These are phyloP conservation scores for Lycaon pictus DNA, from an alignment of 2,113 vertebrate genomes.

Conservation along the genomic window DNA sequence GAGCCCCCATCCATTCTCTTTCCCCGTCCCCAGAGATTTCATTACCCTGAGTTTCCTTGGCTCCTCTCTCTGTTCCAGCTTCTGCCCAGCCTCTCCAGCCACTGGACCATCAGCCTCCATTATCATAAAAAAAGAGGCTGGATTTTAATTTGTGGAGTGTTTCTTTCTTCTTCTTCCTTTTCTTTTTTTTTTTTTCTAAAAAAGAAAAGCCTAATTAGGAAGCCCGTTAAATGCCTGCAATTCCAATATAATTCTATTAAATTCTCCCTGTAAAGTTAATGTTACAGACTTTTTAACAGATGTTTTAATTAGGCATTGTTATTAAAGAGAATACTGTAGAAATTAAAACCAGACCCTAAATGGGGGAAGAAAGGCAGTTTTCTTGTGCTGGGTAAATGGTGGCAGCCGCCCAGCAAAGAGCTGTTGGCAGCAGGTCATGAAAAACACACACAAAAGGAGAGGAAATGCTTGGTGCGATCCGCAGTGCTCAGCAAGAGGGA, in stretches of 20 bases:
- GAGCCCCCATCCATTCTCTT: neutral
- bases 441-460: conserved; percentile 74
- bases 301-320: conserved; percentile 94
- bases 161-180: conserved; percentile 85
- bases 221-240: conserved; percentile 90
- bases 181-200: conserved; percentile 83
- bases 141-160: conserved; percentile 85
- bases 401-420: conserved; percentile 85
- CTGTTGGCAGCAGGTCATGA: conserved; percentile 87
- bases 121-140: conserved; percentile 86
- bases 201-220: conserved; percentile 90
- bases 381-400: conserved; percentile 84
- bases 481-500: conserved; percentile 83
- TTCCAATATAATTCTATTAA: conserved; percentile 93
- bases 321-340: conserved; percentile 92
- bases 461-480: conserved; percentile 57
- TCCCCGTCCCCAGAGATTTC: neutral
- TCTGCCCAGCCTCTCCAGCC: conserved; percentile 72
- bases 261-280: conserved; percentile 93
- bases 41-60: neutral
- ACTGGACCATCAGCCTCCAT: conserved; percentile 80
- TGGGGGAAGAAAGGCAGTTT: conserved; percentile 91
- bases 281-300: conserved; percentile 94
- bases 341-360: conserved; percentile 91
- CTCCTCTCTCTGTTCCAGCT: fast-evolving